Conservation (phyloP, 2,888 invertebrate genomes). For the Syrista parreyssii region DNA sequence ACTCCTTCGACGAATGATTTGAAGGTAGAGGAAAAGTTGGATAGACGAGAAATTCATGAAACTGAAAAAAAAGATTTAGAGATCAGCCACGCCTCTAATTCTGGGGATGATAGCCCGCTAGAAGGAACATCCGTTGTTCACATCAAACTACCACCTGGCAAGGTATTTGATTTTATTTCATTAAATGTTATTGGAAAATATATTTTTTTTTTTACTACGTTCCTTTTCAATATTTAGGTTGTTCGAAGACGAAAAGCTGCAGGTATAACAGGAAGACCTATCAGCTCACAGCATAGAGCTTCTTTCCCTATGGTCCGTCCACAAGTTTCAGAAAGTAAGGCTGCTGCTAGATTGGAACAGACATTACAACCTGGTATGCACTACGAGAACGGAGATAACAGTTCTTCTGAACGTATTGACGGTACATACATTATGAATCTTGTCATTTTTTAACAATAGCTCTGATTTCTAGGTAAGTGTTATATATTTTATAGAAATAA, state of each 20-base stretch:
- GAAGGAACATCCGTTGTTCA: slow-evolving; percentile 73
- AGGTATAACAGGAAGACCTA: slow-evolving; percentile 62
- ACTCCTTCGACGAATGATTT: neutral
- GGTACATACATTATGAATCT: slow-evolving; percentile 33
- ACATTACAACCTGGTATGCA: slow-evolving; percentile 60
- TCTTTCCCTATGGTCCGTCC: slow-evolving; percentile 76
- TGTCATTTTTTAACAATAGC: neutral
- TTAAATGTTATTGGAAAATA: neutral
- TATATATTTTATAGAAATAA: neutral
- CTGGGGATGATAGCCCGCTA: slow-evolving; percentile 71
- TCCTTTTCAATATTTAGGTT: slow-evolving; percentile 64
- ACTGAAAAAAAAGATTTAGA: slow-evolving; percentile 44
- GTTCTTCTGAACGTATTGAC: slow-evolving; percentile 62
- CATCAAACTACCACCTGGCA: slow-evolving; percentile 78
- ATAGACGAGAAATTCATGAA: neutral
- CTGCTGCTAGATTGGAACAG: slow-evolving; percentile 68
- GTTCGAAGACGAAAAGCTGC: slow-evolving; percentile 71
- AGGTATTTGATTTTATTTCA: slow-evolving; percentile 65
- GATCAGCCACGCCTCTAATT: slow-evolving; percentile 62
- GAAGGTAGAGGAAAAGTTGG: neutral
- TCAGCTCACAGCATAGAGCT: slow-evolving; percentile 70
- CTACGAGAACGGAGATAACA: slow-evolving; percentile 61
- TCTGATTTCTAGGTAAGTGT: neutral
- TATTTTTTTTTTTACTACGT: neutral
- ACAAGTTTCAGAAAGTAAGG: slow-evolving; percentile 68